phyloP scores from a whole-genome alignment of 2,888 invertebrate species.

The Ormyrus thymus region DNA sequence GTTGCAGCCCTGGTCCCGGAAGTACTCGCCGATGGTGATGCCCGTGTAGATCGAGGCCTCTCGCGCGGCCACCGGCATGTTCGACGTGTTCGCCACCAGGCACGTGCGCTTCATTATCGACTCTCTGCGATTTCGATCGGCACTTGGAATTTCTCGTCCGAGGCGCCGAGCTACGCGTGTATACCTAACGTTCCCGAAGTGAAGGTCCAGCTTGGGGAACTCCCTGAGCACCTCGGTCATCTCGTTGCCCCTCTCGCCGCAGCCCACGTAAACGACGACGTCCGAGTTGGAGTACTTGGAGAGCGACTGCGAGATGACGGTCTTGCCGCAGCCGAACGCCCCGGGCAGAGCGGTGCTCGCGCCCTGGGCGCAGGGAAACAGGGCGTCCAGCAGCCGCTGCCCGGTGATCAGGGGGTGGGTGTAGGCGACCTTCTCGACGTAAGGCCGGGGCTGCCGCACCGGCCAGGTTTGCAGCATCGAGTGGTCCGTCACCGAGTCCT shows the following conservation, averaged over 20 bases:
- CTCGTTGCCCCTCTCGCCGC: slow-evolving; percentile 85
- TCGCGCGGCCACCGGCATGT: slow-evolving; percentile 98
- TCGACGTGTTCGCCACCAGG: slow-evolving; percentile 84
- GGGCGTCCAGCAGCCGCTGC: slow-evolving; percentile 95
- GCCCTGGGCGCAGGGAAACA: slow-evolving; percentile 98
- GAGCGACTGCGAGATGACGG: slow-evolving; percentile 84
- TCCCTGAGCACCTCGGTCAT: slow-evolving; percentile 84
- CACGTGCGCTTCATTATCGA: slow-evolving; percentile 85
- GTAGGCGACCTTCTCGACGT: slow-evolving; percentile 95
- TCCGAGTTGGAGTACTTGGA: slow-evolving; percentile 85
- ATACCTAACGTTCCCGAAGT: slow-evolving; percentile 77
- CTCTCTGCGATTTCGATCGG: slow-evolving; percentile 70
- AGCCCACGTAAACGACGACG: slow-evolving; percentile 85
- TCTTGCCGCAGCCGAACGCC: slow-evolving; percentile 86
- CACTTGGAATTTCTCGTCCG: too few relatives aligned
- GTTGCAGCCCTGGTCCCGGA: slow-evolving; percentile 98
- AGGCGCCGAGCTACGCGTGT: too few relatives aligned
- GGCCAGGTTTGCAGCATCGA: slow-evolving; percentile 99
- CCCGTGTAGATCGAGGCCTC: slow-evolving; percentile 99
- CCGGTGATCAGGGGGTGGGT: slow-evolving; percentile 97
- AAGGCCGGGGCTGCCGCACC: slow-evolving; percentile 94
- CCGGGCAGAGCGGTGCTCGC: slow-evolving; percentile 88
- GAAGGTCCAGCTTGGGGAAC: slow-evolving; percentile 82
- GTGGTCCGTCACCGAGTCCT: slow-evolving; percentile 90
- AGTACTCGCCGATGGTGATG: slow-evolving; percentile 98